Evolutionary conservation across 2,797 vertebrate genomes (phyloP).

Genomic region (Peromyscus attwateri): DNA sequence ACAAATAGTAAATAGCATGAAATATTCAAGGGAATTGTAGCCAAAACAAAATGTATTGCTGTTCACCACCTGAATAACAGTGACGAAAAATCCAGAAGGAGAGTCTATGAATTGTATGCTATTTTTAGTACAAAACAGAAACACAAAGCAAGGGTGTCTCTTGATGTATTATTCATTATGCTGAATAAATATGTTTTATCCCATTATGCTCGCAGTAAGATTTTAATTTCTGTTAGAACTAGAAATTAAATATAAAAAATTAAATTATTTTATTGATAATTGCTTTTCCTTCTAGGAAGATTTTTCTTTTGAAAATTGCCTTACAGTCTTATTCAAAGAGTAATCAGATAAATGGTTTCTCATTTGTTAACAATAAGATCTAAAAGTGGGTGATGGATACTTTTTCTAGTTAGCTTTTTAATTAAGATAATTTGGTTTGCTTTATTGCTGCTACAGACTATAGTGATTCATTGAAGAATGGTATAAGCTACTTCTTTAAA

Average conservation of each 20-base stretch:
- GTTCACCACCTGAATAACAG: slow-evolving; percentile 30
- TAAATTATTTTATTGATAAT: slow-evolving; percentile 77
- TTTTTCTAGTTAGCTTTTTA: slow-evolving; percentile 73
- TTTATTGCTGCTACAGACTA: slow-evolving; percentile 54
- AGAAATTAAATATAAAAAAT: slow-evolving; percentile 66
- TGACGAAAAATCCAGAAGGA: not conserved
- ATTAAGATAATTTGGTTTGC: slow-evolving; percentile 50
- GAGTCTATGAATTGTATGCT: slow-evolving; percentile 45
- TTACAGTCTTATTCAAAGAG: slow-evolving; percentile 71
- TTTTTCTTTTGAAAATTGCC: slow-evolving; percentile 75
- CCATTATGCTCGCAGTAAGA: slow-evolving; percentile 15
- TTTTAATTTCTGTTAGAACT: not conserved
- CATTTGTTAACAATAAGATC: slow-evolving; percentile 62
- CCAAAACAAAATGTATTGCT: slow-evolving; percentile 23
- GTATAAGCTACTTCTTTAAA: not conserved
- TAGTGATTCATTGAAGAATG: not conserved
- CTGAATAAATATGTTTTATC: slow-evolving; percentile 64
- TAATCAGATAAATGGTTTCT: slow-evolving; percentile 74
- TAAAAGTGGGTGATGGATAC: slow-evolving; percentile 31
- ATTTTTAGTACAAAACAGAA: slow-evolving; percentile 62
- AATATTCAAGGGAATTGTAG: not conserved
- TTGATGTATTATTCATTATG: not conserved
- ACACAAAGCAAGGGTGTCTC: not conserved
- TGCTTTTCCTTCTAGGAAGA: slow-evolving; percentile 77
- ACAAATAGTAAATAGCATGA: not conserved